Evolutionary conservation across 2,113 vertebrate species (phyloP).

Genomic region (Pituophis catenifer): DNA sequence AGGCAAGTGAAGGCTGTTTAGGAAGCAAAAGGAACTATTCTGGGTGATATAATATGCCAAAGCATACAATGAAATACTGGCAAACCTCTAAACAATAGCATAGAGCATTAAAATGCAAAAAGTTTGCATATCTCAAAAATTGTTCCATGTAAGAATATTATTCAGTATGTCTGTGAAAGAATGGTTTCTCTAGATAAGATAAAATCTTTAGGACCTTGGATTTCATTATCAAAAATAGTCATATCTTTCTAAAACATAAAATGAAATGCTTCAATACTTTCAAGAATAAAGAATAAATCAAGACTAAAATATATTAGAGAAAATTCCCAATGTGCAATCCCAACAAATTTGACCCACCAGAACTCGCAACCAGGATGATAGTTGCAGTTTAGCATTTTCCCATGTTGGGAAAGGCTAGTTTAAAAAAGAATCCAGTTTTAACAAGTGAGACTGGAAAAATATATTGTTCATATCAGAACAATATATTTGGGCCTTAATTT

Average conservation of each 20-base stretch:
- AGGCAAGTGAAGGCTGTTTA: neutral
- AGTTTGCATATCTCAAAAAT: neutral
- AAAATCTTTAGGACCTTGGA: neutral
- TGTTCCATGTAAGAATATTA: neutral
- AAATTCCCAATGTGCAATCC: neutral
- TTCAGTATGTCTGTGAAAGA: neutral
- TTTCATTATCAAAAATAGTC: neutral
- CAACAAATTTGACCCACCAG: neutral
- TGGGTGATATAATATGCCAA: neutral
- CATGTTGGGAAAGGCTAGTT: neutral
- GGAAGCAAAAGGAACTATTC: neutral
- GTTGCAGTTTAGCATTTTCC: neutral
- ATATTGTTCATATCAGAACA: neutral
- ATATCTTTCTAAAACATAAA: neutral
- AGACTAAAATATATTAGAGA: slow-evolving; percentile 19
- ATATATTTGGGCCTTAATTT: slow-evolving; percentile 23
- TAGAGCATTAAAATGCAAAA: neutral
- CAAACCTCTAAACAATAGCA: neutral
- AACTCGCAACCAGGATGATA: neutral
- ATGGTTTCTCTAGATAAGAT: neutral
- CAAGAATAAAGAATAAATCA: neutral
- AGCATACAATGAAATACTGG: neutral
- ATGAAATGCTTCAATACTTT: neutral
- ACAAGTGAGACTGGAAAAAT: neutral
- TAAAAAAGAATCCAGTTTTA: neutral